Evolutionary conservation across 2,888 invertebrate species (phyloP).

Genomic region (Phrixothrix hirtus): DNA sequence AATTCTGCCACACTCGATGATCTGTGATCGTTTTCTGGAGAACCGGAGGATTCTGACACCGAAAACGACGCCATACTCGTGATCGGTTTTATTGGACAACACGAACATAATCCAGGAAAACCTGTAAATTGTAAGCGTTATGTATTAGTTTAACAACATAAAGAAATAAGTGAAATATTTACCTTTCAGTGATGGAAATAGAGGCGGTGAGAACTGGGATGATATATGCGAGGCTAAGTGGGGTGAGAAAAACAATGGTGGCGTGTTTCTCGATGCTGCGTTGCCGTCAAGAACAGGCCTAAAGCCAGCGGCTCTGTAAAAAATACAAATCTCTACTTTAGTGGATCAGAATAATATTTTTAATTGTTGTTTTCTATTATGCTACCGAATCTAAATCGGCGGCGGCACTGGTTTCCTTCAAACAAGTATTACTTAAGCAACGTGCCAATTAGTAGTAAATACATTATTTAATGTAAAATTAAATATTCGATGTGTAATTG

Average conservation of each 20-base stretch:
- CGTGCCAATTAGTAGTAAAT: too few relatives aligned
- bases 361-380: too few relatives aligned
- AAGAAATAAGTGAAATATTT: slow-evolving; percentile 39
- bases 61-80: slow-evolving; percentile 42
- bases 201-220: slow-evolving; percentile 77
- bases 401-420: too few relatives aligned
- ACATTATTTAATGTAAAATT: too few relatives aligned
- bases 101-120: slow-evolving; percentile 78
- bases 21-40: slow-evolving; percentile 65
- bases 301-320: slow-evolving; percentile 63
- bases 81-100: slow-evolving; percentile 73
- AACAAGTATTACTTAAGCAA: too few relatives aligned
- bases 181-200: slow-evolving; percentile 83
- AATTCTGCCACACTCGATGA: slow-evolving; percentile 90
- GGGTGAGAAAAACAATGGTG: slow-evolving; percentile 82
- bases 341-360: too few relatives aligned
- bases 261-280: slow-evolving; percentile 60
- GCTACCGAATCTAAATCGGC: too few relatives aligned
- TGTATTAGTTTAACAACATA: neutral
- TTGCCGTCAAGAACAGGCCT: slow-evolving; percentile 63
- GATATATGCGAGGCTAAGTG: slow-evolving; percentile 74
- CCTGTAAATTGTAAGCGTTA: slow-evolving; percentile 54
- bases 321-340: too few relatives aligned
- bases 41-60: slow-evolving; percentile 35
- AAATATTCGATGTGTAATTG: too few relatives aligned